Evolutionary conservation across 2,888 invertebrate species (phyloP).

Genomic region (Nomada lathburiana): DNA sequence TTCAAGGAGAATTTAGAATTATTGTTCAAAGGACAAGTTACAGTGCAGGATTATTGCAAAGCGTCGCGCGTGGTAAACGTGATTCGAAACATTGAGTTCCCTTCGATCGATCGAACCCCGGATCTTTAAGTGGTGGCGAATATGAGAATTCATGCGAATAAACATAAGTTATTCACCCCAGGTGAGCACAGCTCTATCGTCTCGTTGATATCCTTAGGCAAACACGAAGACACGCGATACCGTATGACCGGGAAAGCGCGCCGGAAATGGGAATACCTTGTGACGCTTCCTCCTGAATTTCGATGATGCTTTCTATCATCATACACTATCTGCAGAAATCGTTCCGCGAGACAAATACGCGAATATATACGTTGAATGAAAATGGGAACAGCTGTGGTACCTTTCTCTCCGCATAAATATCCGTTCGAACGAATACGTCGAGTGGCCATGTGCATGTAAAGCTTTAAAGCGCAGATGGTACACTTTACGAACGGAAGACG

Average conservation of each 20-base stretch:
- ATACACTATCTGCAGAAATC: constrained; percentile 63
- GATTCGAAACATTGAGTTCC: background rate
- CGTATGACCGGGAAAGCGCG: constrained; percentile 75
- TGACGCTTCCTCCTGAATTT: constrained; percentile 78
- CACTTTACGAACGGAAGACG: background rate
- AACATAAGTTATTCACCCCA: constrained; percentile 81
- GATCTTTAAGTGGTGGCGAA: constrained; percentile 45
- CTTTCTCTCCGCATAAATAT: constrained; percentile 40
- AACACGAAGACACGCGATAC: constrained; percentile 79
- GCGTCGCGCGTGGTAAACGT: background rate
- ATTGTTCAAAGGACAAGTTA: background rate
- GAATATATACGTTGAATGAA: constrained; percentile 59
- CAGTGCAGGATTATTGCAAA: background rate
- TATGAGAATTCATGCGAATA: constrained; percentile 70
- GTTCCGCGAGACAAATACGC: constrained; percentile 70
- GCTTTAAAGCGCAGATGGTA: background rate
- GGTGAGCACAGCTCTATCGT: constrained; percentile 67
- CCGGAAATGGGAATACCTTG: constrained; percentile 78
- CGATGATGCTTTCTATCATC: constrained; percentile 74
- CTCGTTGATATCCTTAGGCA: constrained; percentile 76
- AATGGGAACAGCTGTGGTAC: constrained; percentile 56
- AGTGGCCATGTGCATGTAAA: constrained; percentile 1
- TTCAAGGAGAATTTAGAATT: no score
- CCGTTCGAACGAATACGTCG: constrained; percentile 17
- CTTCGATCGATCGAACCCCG: background rate